A percentile compares a stretch with the other conserved stretches of the same genome.
Evolutionary conservation across 2,797 vertebrate species (phyloP).

Genomic region (Notolepis coatsorum): DNA sequence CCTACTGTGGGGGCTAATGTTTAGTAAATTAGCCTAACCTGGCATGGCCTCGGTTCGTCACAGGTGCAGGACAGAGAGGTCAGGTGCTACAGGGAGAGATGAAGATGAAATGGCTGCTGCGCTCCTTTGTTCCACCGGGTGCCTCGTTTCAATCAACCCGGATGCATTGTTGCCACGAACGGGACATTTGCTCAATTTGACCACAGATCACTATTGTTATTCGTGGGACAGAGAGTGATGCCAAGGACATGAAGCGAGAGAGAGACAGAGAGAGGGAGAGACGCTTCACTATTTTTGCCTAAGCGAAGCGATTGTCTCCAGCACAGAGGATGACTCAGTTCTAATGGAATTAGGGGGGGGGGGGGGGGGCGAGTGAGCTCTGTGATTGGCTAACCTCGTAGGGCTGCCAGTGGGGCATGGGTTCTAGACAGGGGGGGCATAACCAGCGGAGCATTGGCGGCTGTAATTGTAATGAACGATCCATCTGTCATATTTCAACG

Average conservation of each 20-base stretch:
- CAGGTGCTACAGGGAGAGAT: slow-evolving; percentile 7
- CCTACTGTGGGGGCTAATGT: slow-evolving; percentile 24
- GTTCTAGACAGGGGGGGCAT: slow-evolving; percentile 47
- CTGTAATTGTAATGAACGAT: slow-evolving; percentile 76
- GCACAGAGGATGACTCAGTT: slow-evolving; percentile 38
- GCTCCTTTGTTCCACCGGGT: slow-evolving; percentile 29
- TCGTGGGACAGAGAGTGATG: slow-evolving; percentile 21
- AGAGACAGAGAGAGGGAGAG: too few relatives aligned
- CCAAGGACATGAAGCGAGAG: slow-evolving; percentile 15
- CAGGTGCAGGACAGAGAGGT: slow-evolving; percentile 32
- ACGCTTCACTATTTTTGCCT: slow-evolving; percentile 33
- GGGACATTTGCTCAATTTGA: slow-evolving; percentile 35
- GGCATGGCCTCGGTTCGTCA: slow-evolving; percentile 36
- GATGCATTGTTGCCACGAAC: slow-evolving; percentile 11
- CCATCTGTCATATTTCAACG: slow-evolving; percentile 79
- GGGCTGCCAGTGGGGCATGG: slow-evolving; percentile 55
- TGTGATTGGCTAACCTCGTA: slow-evolving; percentile 61
- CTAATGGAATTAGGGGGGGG: slow-evolving; percentile 52
- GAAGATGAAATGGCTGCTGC: slow-evolving; percentile 35
- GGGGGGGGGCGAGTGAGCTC: slow-evolving; percentile 26
- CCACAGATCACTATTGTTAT: slow-evolving; percentile 36
- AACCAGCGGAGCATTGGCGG: slow-evolving; percentile 65
- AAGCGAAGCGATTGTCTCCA: slow-evolving; percentile 31
- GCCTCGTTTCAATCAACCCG: slow-evolving; percentile 13
- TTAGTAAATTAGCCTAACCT: slow-evolving; percentile 37